A percentile compares a stretch with the other conserved stretches of the same genome.
These are phyloP conservation scores for Teinopalpus imperialis DNA, from an alignment of 2,888 invertebrate species.

Conservation along the genomic window DNA sequence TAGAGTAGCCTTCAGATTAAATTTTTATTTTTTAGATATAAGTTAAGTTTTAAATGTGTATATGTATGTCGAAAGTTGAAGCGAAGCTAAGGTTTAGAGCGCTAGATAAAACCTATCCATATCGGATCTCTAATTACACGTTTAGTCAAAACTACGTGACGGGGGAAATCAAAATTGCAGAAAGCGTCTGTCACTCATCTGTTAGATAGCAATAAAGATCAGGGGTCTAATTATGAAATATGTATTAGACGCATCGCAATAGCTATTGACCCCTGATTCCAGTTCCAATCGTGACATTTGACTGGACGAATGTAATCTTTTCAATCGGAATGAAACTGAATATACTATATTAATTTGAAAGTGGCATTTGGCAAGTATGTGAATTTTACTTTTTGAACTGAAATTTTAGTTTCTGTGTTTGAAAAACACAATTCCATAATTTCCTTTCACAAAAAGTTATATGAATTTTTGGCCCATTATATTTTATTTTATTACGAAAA, in stretches of 20 bases:
- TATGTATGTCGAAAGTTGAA: too few species aligned
- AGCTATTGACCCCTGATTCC: conserved; percentile 54
- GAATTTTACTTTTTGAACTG: too few species aligned
- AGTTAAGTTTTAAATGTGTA: too few species aligned
- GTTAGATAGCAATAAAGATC: conserved; percentile 8
- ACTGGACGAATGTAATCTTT: conserved; percentile 48
- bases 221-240: conserved; percentile 19
- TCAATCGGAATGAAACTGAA: conserved; percentile 30
- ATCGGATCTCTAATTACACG: conserved; percentile 9
- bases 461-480: too few species aligned
- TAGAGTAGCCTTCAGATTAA: too few species aligned
- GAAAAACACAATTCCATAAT: too few species aligned
- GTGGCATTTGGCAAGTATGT: conserved; percentile 24
- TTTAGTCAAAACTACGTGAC: not conserved
- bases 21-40: too few species aligned
- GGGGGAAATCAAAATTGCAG: not conserved
- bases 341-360: conserved; percentile 23
- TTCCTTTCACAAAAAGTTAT: too few species aligned
- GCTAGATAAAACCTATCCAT: too few species aligned
- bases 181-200: conserved; percentile 7
- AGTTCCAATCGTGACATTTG: conserved; percentile 65
- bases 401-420: too few species aligned
- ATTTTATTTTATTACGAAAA: too few species aligned
- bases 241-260: conserved; percentile 14
- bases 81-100: too few species aligned